A percentile compares a stretch with the other conserved stretches of the same genome.
Evolutionary conservation across 2,888 invertebrate species (phyloP).

Genomic region (Atherix ibis): DNA sequence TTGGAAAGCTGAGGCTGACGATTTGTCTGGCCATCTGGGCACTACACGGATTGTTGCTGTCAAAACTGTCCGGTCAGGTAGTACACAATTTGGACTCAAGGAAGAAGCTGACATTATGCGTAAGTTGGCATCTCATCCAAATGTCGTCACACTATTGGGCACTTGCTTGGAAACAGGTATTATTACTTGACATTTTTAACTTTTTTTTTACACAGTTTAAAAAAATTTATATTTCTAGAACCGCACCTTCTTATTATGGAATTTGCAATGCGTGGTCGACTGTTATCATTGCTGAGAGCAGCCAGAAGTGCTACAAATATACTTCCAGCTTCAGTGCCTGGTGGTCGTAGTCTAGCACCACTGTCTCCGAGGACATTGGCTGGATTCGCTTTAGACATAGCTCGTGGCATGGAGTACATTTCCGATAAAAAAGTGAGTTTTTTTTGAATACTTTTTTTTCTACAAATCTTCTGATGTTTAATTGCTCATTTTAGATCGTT

Average conservation of each 20-base stretch:
- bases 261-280: conserved; percentile 70
- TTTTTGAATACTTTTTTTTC: neutral
- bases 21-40: conserved; percentile 58
- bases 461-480: too few relatives aligned
- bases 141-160: conserved; percentile 65
- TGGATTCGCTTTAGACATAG: conserved; percentile 66
- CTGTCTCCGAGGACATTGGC: conserved; percentile 47
- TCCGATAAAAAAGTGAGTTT: conserved; percentile 56
- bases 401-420: conserved; percentile 73
- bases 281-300: conserved; percentile 57
- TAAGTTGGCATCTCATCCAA: conserved; percentile 64
- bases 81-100: conserved; percentile 56
- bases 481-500: conserved; percentile 50
- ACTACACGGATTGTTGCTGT: conserved; percentile 70
- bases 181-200: neutral
- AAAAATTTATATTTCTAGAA: conserved; percentile 38
- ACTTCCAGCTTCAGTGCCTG: conserved; percentile 35
- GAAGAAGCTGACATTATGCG: conserved; percentile 76
- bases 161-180: conserved; percentile 73
- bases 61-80: conserved; percentile 65
- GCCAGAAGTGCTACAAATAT: conserved; percentile 30
- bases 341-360: conserved; percentile 28
- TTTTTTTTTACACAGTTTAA: neutral
- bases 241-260: conserved; percentile 73
- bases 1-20: conserved; percentile 74